Percentiles rank a stretch among this genome's conserved stretches.
Evolutionary conservation across 1,140 invertebrate genomes (phyloP).

Genomic region (Druon quercuslanigerum): DNA sequence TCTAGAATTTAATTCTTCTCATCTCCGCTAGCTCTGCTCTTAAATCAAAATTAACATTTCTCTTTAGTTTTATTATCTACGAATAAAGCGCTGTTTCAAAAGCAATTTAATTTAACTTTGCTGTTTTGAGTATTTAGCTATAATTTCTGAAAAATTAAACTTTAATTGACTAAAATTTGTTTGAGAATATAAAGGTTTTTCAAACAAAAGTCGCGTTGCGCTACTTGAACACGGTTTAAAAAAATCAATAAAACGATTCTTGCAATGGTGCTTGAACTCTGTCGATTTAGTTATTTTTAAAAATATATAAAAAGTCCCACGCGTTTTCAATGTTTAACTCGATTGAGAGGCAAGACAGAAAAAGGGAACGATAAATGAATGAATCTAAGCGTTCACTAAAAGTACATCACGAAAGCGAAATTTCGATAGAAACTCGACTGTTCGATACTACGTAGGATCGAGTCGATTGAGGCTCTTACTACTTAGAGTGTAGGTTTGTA

Average conservation of each 20-base stretch:
- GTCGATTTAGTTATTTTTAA: conserved; percentile 11
- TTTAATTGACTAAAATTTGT: neutral
- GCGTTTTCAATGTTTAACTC: conserved; percentile 15
- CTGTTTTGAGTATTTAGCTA: too few species aligned
- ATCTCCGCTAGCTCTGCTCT: neutral
- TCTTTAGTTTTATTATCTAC: too few species aligned
- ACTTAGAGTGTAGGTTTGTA: conserved; percentile 66
- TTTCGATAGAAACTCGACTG: conserved; percentile 68
- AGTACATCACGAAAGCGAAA: conserved; percentile 56
- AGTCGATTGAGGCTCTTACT: conserved; percentile 61
- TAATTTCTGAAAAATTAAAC: neutral
- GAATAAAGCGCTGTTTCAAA: too few species aligned
- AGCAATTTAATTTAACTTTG: too few species aligned
- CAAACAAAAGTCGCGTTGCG: conserved; percentile 36
- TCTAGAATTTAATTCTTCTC: neutral
- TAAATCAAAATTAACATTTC: neutral
- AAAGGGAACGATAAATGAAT: conserved; percentile 33
- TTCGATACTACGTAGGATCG: conserved; percentile 68
- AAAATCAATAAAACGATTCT: neutral
- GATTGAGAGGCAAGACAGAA: conserved; percentile 32
- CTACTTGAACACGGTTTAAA: neutral
- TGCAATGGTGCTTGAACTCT: neutral
- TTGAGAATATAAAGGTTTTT: conserved; percentile 7
- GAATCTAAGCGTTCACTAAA: conserved; percentile 46
- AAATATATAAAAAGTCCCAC: conserved; percentile 16